Evolutionary conservation across 2,797 vertebrate genomes (phyloP), one percentile per base, ranked within the genome.

Genomic region (Salarias fasciatus): DNA sequence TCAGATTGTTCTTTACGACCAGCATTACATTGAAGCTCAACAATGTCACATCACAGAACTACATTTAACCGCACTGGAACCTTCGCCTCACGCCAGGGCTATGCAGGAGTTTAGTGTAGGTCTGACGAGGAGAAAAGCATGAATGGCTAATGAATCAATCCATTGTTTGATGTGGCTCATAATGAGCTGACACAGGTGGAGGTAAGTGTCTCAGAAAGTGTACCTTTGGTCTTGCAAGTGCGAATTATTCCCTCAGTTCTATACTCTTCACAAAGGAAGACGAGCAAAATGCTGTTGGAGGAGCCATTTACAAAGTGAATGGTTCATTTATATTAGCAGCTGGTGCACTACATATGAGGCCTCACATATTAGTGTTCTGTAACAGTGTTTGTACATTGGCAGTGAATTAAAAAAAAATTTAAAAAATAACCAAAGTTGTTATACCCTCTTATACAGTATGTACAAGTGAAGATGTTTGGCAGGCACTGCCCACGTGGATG

Each of bases 291-390:
- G 11, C 14, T 44, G 14, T 33, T 2, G 54, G 12, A 45, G 64
- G 59, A 69, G 65, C 69, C 49, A 51, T 59, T 46, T 50, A 18
- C 53, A 55, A 48, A 66, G 56, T 70, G 62, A 59, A 43, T 33
- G 45, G 37, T 63, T 44, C 49, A 52, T 48, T 79, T 54, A 58
- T 63, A 54, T 37, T 53, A 51, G 63, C 37, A 63, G 46, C 62
- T 60, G 69, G 68, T 77, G 70, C 42, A 69, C 58, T 46, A 55
- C 18, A 24, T 46, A 13, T 43, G 13, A 55, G 37, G 50, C 57
- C 13, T 24, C 46, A 31, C n/a, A 47, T 15, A 47, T 1, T 5
- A 5, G 36, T 14, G 6, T 15, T 13, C 45, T 36, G 37, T 49
- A n/a, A n/a, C n/a, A n/a, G n/a, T n/a, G n/a, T n/a, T n/a, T n/a